A percentile compares a stretch with the other conserved stretches of the same genome.
phyloP scores from a whole-genome alignment of 2,797 vertebrate species.

The Lateolabrax maculatus region DNA sequence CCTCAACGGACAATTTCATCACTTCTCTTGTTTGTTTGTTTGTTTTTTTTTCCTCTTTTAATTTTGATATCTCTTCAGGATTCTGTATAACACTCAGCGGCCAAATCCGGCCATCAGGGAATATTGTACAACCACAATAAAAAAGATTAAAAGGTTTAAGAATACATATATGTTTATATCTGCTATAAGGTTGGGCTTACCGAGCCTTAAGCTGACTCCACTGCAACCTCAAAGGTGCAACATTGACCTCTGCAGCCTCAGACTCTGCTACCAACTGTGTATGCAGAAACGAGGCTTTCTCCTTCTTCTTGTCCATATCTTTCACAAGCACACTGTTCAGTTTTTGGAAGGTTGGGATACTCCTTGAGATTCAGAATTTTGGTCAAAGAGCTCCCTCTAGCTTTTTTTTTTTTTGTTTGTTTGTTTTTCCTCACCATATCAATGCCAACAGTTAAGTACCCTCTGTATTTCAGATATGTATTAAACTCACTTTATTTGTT shows the following conservation, averaged over 20 bases:
- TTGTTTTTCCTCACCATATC: slow-evolving; percentile 70
- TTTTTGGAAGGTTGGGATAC: slow-evolving; percentile 71
- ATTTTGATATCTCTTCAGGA: slow-evolving; percentile 84
- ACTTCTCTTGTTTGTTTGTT: slow-evolving; percentile 66
- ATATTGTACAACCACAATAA: slow-evolving; percentile 92
- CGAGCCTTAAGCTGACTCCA: slow-evolving; percentile 68
- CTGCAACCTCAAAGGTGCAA: slow-evolving; percentile 81
- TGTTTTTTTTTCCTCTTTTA: slow-evolving; percentile 49
- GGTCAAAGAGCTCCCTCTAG: slow-evolving; percentile 68
- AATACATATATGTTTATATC: slow-evolving; percentile 86
- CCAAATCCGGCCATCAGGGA: slow-evolving; percentile 92
- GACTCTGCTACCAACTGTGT: slow-evolving; percentile 56
- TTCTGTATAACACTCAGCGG: slow-evolving; percentile 94
- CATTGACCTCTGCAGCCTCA: slow-evolving; percentile 78
- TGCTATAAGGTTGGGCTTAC: slow-evolving; percentile 74
- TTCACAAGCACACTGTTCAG: slow-evolving; percentile 79
- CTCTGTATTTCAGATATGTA: slow-evolving; percentile 77
- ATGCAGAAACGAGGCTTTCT: slow-evolving; percentile 61
- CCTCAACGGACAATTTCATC: slow-evolving; percentile 88
- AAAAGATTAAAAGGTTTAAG: slow-evolving; percentile 81
- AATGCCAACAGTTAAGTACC: slow-evolving; percentile 75
- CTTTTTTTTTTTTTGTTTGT: slow-evolving; percentile 18
- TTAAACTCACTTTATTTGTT: slow-evolving; percentile 75
- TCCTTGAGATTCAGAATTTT: slow-evolving; percentile 61
- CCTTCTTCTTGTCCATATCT: slow-evolving; percentile 54